Evolutionary conservation across 2,888 invertebrate species (phyloP).

Genomic region (Galerucella nymphaeae): DNA sequence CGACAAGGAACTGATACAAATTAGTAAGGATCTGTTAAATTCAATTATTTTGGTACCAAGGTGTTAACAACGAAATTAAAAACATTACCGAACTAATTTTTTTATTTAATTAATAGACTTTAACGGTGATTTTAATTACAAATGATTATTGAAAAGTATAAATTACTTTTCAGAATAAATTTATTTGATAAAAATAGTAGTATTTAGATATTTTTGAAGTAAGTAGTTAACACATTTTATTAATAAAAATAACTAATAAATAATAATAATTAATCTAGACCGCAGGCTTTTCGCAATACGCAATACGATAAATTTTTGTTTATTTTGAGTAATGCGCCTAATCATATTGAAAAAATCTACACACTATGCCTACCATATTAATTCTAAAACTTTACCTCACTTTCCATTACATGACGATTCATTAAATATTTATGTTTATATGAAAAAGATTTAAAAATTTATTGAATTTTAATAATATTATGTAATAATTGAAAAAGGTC

Average conservation of each 20-base stretch:
- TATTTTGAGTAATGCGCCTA: too few relatives aligned
- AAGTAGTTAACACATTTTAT: background rate
- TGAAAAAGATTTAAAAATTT: background rate
- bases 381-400: background rate
- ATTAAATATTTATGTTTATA: background rate
- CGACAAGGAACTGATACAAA: slow-evolving; percentile 24
- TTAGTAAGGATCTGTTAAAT: slow-evolving; percentile 5
- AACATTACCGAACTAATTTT: background rate
- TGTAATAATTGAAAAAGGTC: slow-evolving; percentile 61
- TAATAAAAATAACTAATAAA: background rate
- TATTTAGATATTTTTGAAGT: background rate
- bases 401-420: background rate
- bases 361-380: background rate
- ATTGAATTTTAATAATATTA: background rate
- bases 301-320: too few relatives aligned
- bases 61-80: slow-evolving; percentile 13
- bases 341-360: too few relatives aligned
- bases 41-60: background rate
- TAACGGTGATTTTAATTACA: background rate
- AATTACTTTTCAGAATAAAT: background rate
- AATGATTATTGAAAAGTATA: background rate
- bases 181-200: background rate
- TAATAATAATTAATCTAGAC: background rate
- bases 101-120: background rate
- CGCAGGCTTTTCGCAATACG: background rate